These are phyloP conservation scores for Chiloscyllium punctatum DNA, from an alignment of 2,797 vertebrate species.

Conservation along the genomic window DNA sequence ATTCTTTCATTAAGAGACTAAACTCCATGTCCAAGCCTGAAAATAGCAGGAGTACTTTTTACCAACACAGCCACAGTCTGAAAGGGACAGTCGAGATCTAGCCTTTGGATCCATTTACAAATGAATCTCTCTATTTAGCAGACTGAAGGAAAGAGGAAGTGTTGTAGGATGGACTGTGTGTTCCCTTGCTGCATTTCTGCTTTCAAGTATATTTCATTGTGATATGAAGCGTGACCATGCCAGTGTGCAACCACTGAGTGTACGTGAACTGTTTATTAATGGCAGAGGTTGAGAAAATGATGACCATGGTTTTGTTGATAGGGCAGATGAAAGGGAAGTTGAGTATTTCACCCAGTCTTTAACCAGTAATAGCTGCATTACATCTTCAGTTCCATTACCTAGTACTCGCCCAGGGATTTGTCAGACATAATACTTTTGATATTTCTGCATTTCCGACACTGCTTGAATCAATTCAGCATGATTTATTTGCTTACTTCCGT, in stretches of 20 bases:
- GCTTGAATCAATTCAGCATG: not conserved
- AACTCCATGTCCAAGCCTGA: not conserved
- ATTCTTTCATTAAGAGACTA: not conserved
- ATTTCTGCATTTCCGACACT: not conserved
- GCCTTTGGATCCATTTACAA: not conserved
- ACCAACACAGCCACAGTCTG: not conserved
- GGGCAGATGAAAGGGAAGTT: not conserved
- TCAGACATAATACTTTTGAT: slow-evolving; percentile 12
- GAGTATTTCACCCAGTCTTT: not conserved
- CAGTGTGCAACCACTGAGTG: not conserved
- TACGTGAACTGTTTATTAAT: not conserved
- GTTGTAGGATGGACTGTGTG: not conserved
- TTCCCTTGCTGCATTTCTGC: not conserved
- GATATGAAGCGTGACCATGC: not conserved
- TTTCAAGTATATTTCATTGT: not conserved
- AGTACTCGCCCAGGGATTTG: not conserved
- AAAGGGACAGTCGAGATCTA: not conserved
- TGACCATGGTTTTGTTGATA: not conserved
- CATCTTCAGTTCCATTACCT: not conserved
- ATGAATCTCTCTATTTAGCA: not conserved
- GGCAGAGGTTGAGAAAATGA: not conserved
- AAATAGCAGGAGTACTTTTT: not conserved
- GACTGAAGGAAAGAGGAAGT: not conserved
- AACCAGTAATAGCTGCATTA: not conserved
- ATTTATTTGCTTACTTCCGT: slow-evolving; percentile 12